Evolutionary conservation across 2,888 invertebrate genomes (phyloP).

Genomic region (Drosophila anceps): DNA sequence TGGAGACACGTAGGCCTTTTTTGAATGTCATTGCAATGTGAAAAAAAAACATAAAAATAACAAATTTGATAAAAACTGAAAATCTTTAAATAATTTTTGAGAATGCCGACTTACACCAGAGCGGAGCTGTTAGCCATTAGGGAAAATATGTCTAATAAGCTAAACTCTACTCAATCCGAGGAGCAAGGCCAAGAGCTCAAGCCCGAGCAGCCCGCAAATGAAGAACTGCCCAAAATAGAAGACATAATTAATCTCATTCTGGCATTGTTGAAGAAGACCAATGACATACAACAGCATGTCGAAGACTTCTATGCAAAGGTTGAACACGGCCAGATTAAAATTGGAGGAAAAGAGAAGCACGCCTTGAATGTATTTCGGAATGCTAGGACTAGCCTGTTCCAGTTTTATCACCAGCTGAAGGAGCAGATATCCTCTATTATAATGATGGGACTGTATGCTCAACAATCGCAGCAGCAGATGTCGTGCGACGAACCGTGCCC

Average conservation of each 20-base stretch:
- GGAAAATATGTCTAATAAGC: background rate
- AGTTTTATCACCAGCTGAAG: background rate
- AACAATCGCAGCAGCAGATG: background rate
- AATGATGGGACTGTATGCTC: background rate
- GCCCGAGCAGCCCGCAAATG: background rate
- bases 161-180: background rate
- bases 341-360: background rate
- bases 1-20: background rate
- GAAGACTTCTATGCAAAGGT: background rate
- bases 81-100: background rate
- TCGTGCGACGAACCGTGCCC: background rate
- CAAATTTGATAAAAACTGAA: background rate
- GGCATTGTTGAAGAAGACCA: background rate
- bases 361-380: background rate
- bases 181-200: background rate
- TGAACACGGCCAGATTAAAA: background rate
- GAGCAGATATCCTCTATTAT: background rate
- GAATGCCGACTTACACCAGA: constrained; percentile 2
- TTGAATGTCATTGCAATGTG: background rate
- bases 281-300: background rate
- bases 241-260: background rate
- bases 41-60: background rate
- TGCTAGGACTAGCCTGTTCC: background rate
- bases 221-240: accelerated
- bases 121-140: background rate